Evolutionary conservation across 2,888 invertebrate genomes (phyloP).

Genomic region (Periphyllus acericola): DNA sequence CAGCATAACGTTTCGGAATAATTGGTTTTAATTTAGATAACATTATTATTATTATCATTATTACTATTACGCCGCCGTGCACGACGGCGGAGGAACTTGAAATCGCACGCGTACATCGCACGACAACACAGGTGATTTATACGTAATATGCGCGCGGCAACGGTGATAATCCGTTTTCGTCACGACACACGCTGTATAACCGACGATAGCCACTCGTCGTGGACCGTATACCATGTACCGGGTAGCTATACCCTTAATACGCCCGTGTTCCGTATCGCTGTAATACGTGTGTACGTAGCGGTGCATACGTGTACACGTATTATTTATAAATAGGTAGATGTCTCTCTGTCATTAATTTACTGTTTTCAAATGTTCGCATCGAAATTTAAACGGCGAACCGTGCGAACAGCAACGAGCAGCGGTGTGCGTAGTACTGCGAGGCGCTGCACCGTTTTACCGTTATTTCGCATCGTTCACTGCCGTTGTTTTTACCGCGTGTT

Average conservation of each 20-base stretch:
- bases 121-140: background rate
- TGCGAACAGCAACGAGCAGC: background rate
- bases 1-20: slow-evolving; percentile 18
- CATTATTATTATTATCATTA: background rate
- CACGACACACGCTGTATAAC: slow-evolving; percentile 11
- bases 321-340: background rate
- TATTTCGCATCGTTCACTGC: background rate
- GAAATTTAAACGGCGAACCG: slow-evolving; percentile 4
- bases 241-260: background rate
- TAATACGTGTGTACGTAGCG: background rate
- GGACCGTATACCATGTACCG: background rate
- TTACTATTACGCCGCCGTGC: background rate
- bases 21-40: slow-evolving; percentile 6
- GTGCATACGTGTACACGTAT: background rate
- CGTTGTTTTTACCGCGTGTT: background rate
- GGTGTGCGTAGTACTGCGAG: background rate
- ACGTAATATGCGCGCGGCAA: background rate
- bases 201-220: background rate
- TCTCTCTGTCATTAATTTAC: background rate
- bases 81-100: too few relatives aligned
- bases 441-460: background rate
- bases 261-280: background rate
- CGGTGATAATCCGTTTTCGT: background rate
- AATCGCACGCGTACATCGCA: background rate
- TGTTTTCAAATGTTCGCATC: background rate